Percentiles rank a stretch among this genome's conserved stretches.
phyloP scores from a whole-genome alignment of 2,888 invertebrate species.

The Pristionchus exspectatus region DNA sequence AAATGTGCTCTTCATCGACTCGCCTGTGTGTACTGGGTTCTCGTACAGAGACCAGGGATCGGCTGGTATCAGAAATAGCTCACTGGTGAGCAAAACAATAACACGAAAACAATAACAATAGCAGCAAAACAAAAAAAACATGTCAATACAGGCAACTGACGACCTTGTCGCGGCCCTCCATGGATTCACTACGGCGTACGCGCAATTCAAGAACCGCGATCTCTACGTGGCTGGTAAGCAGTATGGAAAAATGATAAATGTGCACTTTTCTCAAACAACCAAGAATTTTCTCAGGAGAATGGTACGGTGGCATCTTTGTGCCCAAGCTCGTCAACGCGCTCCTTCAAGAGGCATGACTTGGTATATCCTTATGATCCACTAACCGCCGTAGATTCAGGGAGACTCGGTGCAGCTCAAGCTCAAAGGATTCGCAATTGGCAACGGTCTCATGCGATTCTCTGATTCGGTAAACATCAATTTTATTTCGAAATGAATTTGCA shows the following conservation, averaged over 20 bases:
- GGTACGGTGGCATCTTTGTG: slow-evolving; percentile 80
- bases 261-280: too few species aligned
- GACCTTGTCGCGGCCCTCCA: slow-evolving; percentile 80
- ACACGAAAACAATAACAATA: too few species aligned
- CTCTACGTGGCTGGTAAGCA: slow-evolving; percentile 43
- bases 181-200: slow-evolving; percentile 80
- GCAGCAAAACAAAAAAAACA: too few species aligned
- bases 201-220: slow-evolving; percentile 77
- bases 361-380: too few species aligned
- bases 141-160: slow-evolving; percentile 78
- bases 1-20: slow-evolving; percentile 81
- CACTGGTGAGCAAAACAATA: not conserved
- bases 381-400: too few species aligned
- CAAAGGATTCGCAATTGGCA: slow-evolving; percentile 76
- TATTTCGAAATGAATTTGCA: too few species aligned
- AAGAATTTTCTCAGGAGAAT: slow-evolving; percentile 30
- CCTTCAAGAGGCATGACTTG: slow-evolving; percentile 48
- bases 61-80: slow-evolving; percentile 65
- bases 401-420: slow-evolving; percentile 61
- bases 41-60: slow-evolving; percentile 78
- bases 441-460: slow-evolving; percentile 67
- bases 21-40: slow-evolving; percentile 82
- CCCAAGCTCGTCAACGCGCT: slow-evolving; percentile 76
- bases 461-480: not conserved
- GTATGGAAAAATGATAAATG: too few species aligned